Percentiles rank a stretch among this genome's conserved stretches.
Evolutionary conservation across 2,888 invertebrate genomes (phyloP).

Genomic region (Drosophila mayaguana): DNA sequence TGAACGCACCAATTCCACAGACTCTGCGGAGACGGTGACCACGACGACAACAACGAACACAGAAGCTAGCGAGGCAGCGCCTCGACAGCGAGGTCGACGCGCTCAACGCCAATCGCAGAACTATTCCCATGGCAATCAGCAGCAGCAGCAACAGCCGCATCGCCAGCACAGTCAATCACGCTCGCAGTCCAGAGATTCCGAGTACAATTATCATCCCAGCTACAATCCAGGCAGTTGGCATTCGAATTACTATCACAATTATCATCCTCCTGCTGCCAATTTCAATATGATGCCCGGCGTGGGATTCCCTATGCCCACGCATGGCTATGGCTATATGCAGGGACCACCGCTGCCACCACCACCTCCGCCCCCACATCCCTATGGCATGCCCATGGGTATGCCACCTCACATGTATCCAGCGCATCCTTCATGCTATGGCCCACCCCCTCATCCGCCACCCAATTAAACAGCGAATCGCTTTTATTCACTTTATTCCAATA

Average conservation of each 20-base stretch:
- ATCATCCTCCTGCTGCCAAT: slow-evolving; percentile 60
- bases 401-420: slow-evolving; percentile 48
- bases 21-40: slow-evolving; percentile 45
- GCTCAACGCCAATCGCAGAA: slow-evolving; percentile 38
- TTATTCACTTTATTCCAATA: slow-evolving; percentile 50
- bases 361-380: slow-evolving; percentile 39
- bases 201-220: slow-evolving; percentile 72
- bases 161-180: slow-evolving; percentile 25
- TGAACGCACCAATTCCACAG: slow-evolving; percentile 62
- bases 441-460: slow-evolving; percentile 39
- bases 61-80: slow-evolving; percentile 30
- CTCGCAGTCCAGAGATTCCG: slow-evolving; percentile 42
- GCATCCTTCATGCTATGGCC: slow-evolving; percentile 30
- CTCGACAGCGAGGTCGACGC: slow-evolving; percentile 55
- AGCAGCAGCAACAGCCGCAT: slow-evolving; percentile 1
- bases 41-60: slow-evolving; percentile 40
- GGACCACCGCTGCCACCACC: slow-evolving; percentile 31
- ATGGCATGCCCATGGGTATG: slow-evolving; percentile 38
- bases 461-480: slow-evolving; percentile 5
- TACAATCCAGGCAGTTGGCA: slow-evolving; percentile 82
- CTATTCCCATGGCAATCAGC: slow-evolving; percentile 20
- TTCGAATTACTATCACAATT: slow-evolving; percentile 80
- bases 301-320: slow-evolving; percentile 52
- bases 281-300: slow-evolving; percentile 65
- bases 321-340: slow-evolving; percentile 62